Conservation (phyloP, 2,888 invertebrate genomes). For the Synanthedon andrenaeformis region DNA sequence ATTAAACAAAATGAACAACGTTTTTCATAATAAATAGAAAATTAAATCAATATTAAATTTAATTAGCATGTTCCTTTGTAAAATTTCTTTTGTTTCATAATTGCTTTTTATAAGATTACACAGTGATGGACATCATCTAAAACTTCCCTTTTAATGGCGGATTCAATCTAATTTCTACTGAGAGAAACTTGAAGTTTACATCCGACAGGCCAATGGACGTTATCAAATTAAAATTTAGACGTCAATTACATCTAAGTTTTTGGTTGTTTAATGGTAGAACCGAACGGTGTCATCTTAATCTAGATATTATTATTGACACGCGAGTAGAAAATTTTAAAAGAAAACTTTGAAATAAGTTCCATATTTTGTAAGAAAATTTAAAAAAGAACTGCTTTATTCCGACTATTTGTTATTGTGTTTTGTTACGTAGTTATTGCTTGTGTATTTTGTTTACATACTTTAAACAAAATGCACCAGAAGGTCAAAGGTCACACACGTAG, state of each 20-base stretch:
- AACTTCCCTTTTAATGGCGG: slow-evolving; percentile 10
- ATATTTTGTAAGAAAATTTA: no score
- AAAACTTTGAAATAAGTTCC: no score
- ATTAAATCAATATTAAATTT: not conserved
- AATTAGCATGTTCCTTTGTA: not conserved
- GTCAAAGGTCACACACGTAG: no score
- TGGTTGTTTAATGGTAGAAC: not conserved
- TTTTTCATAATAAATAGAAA: not conserved
- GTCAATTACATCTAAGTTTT: not conserved
- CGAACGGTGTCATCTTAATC: not conserved
- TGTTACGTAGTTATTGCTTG: no score
- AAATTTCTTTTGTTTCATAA: not conserved
- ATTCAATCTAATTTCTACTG: slow-evolving; percentile 3
- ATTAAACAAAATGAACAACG: no score
- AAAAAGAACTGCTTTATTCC: no score
- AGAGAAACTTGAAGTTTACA: slow-evolving; percentile 1
- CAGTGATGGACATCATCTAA: not conserved
- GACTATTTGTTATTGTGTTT: no score
- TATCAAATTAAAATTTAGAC: not conserved
- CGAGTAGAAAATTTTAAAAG: no score
- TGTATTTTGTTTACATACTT: no score
- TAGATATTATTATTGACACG: not conserved
- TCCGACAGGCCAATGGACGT: not conserved
- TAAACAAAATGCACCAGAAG: no score
- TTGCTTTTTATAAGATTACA: not conserved